Conservation (phyloP, 2,888 invertebrate genomes). For the Leucophenga montana region DNA sequence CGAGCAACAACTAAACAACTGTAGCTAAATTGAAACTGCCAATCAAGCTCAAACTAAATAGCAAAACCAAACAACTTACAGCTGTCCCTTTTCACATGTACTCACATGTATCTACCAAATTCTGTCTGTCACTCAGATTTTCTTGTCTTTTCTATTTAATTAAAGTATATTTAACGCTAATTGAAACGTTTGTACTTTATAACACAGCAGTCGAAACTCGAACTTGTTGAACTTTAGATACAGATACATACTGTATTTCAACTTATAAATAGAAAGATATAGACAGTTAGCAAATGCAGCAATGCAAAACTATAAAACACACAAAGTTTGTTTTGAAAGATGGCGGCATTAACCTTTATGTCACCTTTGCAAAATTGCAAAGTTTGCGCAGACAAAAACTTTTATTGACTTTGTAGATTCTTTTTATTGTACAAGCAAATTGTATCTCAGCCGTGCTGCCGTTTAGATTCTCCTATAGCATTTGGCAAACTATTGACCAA, state of each 20-base stretch:
- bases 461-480: not conserved
- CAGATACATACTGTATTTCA: not conserved
- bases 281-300: not conserved
- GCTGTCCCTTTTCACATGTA: not conserved
- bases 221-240: conserved; percentile 9
- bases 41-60: too few relatives aligned
- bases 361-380: conserved; percentile 19
- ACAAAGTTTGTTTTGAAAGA: not conserved
- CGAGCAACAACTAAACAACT: not conserved
- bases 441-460: not conserved
- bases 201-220: not conserved
- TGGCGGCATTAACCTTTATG: conserved; percentile 19
- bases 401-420: conserved; percentile 9
- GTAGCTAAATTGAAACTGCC: too few relatives aligned
- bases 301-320: not conserved
- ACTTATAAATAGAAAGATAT: not conserved
- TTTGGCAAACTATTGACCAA: not conserved
- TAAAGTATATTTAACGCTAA: conserved; percentile 18
- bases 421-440: conserved; percentile 30
- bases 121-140: conserved; percentile 19
- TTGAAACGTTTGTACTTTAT: conserved; percentile 16
- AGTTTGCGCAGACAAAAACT: conserved; percentile 14
- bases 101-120: not conserved
- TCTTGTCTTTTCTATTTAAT: conserved; percentile 8
- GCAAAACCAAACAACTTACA: not conserved